Conservation (phyloP, 2,888 invertebrate genomes). For the Coenonympha arcania region DNA sequence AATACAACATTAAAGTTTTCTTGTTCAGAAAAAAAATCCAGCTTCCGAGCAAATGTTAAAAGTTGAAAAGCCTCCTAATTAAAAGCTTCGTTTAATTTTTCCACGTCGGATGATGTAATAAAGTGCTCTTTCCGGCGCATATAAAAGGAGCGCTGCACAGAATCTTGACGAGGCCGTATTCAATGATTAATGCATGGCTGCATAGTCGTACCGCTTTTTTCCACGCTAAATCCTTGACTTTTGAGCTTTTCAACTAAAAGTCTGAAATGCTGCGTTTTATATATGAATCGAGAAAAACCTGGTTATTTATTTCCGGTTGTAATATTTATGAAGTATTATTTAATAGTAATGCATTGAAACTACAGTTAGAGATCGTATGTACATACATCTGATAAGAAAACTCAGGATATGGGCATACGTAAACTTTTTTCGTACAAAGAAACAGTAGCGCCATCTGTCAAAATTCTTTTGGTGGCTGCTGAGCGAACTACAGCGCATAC, state of each 20-base stretch:
- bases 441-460: no score
- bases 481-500: no score
- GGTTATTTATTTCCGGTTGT: no score
- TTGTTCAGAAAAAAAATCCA: not conserved
- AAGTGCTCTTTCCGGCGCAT: not conserved
- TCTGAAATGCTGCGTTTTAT: not conserved
- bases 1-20: no score
- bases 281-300: not conserved
- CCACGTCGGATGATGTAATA: constrained; percentile 9
- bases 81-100: constrained; percentile 19
- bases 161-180: constrained; percentile 5
- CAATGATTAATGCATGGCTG: constrained; percentile 3
- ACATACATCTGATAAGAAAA: no score
- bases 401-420: no score
- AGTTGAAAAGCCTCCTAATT: constrained; percentile 19
- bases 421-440: no score
- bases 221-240: not conserved
- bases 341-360: no score
- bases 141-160: constrained; percentile 9
- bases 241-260: not conserved
- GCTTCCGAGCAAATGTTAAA: not conserved
- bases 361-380: no score
- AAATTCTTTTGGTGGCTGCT: no score
- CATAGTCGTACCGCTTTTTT: not conserved
- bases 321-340: no score